Base-by-base conservation (phyloP, 2,113 vertebrate species). In the Nothobranchius kuhntae region DNA sequence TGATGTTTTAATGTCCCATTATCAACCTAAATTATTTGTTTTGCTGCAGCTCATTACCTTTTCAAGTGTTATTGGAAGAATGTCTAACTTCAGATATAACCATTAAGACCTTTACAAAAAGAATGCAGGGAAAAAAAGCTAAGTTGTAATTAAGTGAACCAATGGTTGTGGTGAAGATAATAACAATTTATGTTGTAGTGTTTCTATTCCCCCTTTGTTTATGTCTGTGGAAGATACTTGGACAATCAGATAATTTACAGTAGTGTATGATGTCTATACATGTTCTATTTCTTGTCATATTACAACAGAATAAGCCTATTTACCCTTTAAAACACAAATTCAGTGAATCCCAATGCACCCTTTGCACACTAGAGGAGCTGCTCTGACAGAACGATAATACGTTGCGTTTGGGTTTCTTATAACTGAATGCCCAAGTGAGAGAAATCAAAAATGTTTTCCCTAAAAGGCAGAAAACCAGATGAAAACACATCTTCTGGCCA, bases 371-470 rank as follows among this genome's bases (percentile, higher is more conserved):
- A 45, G 44, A 45, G 48, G 9, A 6, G 13, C 15, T 48, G 46
- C 14, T 48, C 13, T 14, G 46, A 48, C 13, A 13, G 2, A 0
- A 12, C 12, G 4, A 30, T 53, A 13, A 15, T 13, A 35, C 13
- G 7, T 35, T 6, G 4, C 26, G 13, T 35, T 10, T 30, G 3
- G 21, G 4, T 53, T 30, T 54, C 4, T 57, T 57, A 9, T 40
- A 38, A n/a, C 35, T 57, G 9, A n/a, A 14, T 40, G 13, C 7
- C 9, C 7, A 17, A 10, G 1, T n/a, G 52, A 26, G 60, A 47
- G 68, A 45, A 65, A 63, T 63, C 21, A 35, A n/a, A 38, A 7
- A 46, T 68, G 57, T 47, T 48, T 50, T 15, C 35, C 55, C 30
- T 30, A 30, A 30, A 30, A 30, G 30, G 30, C 30, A 24, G 52